Percentiles rank a stretch among this genome's conserved stretches.
Conservation (phyloP, 2,888 invertebrate genomes). For the Agrochola lychnidis region DNA sequence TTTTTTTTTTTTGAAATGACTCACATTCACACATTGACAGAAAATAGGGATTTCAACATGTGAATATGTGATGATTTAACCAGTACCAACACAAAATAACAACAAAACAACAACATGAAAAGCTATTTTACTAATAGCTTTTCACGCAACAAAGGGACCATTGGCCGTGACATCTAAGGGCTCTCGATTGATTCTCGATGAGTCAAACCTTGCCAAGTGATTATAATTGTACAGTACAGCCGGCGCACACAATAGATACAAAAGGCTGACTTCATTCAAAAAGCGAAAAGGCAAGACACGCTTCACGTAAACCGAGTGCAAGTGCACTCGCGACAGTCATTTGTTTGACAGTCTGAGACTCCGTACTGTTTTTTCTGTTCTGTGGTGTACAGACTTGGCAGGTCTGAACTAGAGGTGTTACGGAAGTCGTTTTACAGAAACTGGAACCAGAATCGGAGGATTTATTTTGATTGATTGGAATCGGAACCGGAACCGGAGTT, state of each 20-base stretch:
- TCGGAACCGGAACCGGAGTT: too few relatives aligned
- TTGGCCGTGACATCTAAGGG: slow-evolving; percentile 27
- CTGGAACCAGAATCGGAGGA: too few relatives aligned
- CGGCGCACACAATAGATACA: background rate
- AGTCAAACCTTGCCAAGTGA: slow-evolving; percentile 30
- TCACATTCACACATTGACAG: too few relatives aligned
- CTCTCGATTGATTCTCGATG: slow-evolving; percentile 31
- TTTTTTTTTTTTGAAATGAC: too few relatives aligned
- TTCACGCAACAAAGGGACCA: slow-evolving; percentile 28
- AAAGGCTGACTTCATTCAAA: background rate
- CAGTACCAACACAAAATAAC: too few relatives aligned
- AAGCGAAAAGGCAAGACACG: background rate
- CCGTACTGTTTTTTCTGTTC: too few relatives aligned
- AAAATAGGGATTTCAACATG: too few relatives aligned
- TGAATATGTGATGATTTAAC: too few relatives aligned
- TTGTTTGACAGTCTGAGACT: background rate
- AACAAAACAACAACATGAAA: background rate
- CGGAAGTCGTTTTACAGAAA: too few relatives aligned
- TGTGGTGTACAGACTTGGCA: too few relatives aligned
- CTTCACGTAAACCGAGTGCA: background rate
- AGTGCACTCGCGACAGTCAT: background rate
- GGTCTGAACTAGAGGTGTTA: too few relatives aligned
- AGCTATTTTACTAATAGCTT: slow-evolving; percentile 19
- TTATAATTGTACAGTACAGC: slow-evolving; percentile 27
- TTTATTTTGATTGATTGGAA: too few relatives aligned